phyloP scores from a whole-genome alignment of 2,797 vertebrate species.

The Schizothorax lantsangensis region DNA sequence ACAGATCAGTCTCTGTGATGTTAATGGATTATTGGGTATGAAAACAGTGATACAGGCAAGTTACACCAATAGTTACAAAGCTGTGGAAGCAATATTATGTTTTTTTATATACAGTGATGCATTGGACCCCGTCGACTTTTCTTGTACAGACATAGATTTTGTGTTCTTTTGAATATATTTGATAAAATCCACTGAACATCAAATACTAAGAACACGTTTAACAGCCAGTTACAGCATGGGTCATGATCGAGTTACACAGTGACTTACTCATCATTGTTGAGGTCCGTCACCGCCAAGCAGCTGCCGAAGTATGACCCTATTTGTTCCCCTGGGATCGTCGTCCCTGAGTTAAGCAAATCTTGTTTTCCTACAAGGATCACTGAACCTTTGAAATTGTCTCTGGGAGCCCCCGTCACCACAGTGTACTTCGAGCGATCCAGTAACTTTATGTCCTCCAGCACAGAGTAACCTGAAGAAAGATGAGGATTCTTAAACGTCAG shows the following conservation, averaged over 20 bases:
- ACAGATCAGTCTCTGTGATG: neutral
- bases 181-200: neutral
- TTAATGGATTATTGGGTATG: neutral
- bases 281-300: slow-evolving; percentile 87
- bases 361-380: slow-evolving; percentile 80
- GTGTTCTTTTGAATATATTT: neutral
- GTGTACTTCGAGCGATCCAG: slow-evolving; percentile 77
- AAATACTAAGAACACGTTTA: neutral
- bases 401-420: slow-evolving; percentile 88
- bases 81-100: neutral
- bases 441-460: slow-evolving; percentile 80
- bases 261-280: slow-evolving; percentile 90
- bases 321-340: slow-evolving; percentile 85
- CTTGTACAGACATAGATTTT: neutral
- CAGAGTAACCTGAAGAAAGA: slow-evolving; percentile 83
- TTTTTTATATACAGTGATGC: neutral
- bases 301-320: slow-evolving; percentile 95
- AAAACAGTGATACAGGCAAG: neutral
- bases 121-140: neutral
- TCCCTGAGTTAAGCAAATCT: neutral
- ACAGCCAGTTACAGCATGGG: neutral
- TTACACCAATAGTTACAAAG: neutral
- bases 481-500: neutral
- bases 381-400: slow-evolving; percentile 83
- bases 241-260: neutral